Percentiles rank a stretch among this genome's conserved stretches.
Evolutionary conservation across 1,140 invertebrate species (phyloP).

Genomic region (Brachionus rubens): DNA sequence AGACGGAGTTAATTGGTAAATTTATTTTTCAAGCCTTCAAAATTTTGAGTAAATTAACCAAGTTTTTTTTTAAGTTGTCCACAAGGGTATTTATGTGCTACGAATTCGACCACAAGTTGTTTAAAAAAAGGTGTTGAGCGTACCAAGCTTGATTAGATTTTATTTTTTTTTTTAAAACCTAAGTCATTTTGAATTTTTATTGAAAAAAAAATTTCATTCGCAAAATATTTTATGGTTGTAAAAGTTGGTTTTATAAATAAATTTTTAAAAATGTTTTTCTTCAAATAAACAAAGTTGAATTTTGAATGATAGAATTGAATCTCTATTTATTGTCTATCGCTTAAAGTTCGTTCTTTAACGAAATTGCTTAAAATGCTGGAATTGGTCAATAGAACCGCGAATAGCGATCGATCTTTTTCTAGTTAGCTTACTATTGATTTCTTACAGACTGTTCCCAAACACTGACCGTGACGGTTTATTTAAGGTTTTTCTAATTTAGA

Average conservation of each 20-base stretch:
- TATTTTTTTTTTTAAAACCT: too few species aligned
- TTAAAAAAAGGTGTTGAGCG: constrained; percentile 1
- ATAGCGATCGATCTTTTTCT: too few species aligned
- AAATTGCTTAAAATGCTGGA: too few species aligned
- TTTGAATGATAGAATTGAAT: constrained; percentile 21
- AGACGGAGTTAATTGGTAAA: constrained; percentile 44
- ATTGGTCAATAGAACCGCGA: too few species aligned
- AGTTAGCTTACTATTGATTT: too few species aligned
- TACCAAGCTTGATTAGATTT: background rate
- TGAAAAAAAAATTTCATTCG: background rate
- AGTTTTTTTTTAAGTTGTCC: background rate
- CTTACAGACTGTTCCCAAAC: too few species aligned
- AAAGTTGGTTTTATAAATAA: constrained; percentile 6
- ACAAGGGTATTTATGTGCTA: constrained; percentile 2
- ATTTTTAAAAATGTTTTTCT: background rate
- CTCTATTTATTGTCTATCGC: background rate
- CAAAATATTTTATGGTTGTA: background rate
- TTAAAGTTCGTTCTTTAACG: too few species aligned
- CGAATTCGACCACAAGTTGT: background rate
- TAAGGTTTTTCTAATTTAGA: too few species aligned
- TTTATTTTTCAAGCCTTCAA: background rate
- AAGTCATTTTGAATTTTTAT: background rate
- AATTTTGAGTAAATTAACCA: background rate
- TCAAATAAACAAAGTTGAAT: too few species aligned
- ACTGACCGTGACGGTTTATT: too few species aligned